These are phyloP conservation scores for Phyto melanocephala DNA, from an alignment of 2,888 invertebrate genomes.

Conservation along the genomic window DNA sequence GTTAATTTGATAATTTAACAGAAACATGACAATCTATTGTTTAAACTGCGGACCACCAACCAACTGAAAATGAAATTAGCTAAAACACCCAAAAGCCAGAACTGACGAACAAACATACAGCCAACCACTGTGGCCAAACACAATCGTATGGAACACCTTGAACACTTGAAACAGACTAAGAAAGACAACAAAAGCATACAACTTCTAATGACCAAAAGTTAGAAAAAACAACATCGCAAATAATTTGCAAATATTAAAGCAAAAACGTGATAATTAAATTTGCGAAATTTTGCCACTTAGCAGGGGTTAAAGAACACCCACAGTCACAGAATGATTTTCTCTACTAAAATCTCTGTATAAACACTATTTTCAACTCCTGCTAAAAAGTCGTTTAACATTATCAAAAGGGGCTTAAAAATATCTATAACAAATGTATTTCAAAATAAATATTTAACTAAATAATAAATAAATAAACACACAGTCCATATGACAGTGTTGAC, in stretches of 20 bases:
- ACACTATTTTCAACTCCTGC: neutral
- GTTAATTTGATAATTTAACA: conserved; percentile 72
- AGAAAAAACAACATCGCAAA: neutral
- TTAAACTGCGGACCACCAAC: conserved; percentile 50
- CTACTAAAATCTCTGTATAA: neutral
- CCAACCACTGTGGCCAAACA: neutral
- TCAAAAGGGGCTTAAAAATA: neutral
- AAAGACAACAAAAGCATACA: neutral
- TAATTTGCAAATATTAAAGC: conserved; percentile 58
- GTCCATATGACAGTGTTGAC: neutral
- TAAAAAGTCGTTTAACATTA: too few relatives aligned
- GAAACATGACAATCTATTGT: conserved; percentile 64
- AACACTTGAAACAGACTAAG: neutral
- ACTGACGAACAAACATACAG: neutral
- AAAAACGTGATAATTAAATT: conserved; percentile 38
- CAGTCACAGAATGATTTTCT: neutral
- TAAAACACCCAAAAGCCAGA: conserved; percentile 57
- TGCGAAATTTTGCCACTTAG: neutral
- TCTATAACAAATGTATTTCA: conserved; percentile 51
- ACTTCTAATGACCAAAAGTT: conserved; percentile 35
- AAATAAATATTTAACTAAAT: conserved; percentile 50
- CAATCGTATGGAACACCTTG: neutral
- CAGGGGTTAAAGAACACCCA: conserved; percentile 3
- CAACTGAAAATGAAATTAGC: conserved; percentile 1
- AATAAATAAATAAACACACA: conserved; percentile 23